phyloP scores from a whole-genome alignment of 1,140 invertebrate species.

The Nasonia vitripennis region DNA sequence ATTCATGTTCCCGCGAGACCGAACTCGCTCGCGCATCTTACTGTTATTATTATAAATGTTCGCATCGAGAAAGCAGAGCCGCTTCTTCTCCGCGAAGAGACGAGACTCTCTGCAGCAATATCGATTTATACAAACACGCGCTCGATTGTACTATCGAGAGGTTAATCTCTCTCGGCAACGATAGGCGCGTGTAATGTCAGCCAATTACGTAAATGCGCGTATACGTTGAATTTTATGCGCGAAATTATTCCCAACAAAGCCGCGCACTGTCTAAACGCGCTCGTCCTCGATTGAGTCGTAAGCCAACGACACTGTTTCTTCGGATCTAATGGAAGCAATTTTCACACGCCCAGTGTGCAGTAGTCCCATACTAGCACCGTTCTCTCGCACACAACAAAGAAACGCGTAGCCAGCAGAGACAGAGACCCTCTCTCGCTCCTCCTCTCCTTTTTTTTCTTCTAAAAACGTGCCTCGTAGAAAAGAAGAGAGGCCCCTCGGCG shows the following conservation, averaged over 20 bases:
- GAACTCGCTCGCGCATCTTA: neutral
- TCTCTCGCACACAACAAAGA: neutral
- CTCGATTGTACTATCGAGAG: too few relatives aligned
- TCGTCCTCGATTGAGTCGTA: too few relatives aligned
- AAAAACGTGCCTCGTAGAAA: constrained; percentile 27
- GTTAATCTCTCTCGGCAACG: too few relatives aligned
- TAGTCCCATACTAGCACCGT: neutral
- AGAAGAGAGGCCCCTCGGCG: neutral
- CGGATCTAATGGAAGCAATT: neutral
- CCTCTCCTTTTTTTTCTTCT: neutral
- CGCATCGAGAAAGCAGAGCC: neutral
- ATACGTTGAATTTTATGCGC: too few relatives aligned
- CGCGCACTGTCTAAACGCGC: too few relatives aligned
- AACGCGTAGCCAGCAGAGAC: too few relatives aligned
- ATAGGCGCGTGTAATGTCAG: too few relatives aligned
- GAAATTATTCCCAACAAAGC: too few relatives aligned
- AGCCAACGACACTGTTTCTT: neutral
- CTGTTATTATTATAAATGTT: neutral
- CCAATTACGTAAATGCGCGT: too few relatives aligned
- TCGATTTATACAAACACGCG: too few relatives aligned
- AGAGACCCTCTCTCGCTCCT: neutral
- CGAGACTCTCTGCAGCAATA: too few relatives aligned
- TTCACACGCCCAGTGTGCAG: neutral
- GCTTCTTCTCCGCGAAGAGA: too few relatives aligned
- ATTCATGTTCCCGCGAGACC: neutral